Base-by-base conservation (phyloP, 1,140 invertebrate genomes). In the Trigoniulus corallinus region DNA sequence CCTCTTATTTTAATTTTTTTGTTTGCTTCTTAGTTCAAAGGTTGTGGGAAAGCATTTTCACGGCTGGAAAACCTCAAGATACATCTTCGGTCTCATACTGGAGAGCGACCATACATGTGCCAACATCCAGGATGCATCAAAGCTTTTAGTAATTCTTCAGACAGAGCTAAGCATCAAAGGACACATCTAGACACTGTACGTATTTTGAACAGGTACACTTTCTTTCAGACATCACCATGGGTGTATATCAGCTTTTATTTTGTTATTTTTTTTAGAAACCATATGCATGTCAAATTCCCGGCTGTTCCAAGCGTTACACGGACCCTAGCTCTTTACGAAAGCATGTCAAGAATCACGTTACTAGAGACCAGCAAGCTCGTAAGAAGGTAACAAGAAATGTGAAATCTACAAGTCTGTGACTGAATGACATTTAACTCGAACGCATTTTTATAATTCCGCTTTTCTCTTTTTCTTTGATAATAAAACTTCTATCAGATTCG, bases 81-180 rank as follows among this genome's bases (percentile, higher is more conserved):
- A 58, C 92, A 96, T 67, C 79, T 92, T 53, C 68, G 91, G 48
- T 93, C 88, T n/a, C 91, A 95, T 62, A 94, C 89, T 0, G 85
- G 85, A 0, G 64, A 67, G 53, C 67, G 84, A 40, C 87, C 87
- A 0, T 91, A 91, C 63, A 73, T 82, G 54, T 85, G 88, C 59
- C 84, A 87, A 53, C 87, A 86, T 59, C 72, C 76, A 4, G 80
- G 80, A 25, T 97, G 92, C 62, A 68, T 76, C 15, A 95, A 95
- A 67, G 88, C 89, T 13, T 97, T 97, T 69, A 94, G 87, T 58
- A 97, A 97, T 69, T 93, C 89, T 53, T 94, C 89, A 1, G 92
- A 97, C 65, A 71, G 93, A 47, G 91, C 92, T 1, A 97, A 97
- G 70, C 93, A 97, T 71, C 91, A 96, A 67, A 72, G 91, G 56